Evolutionary conservation across 2,888 invertebrate species (phyloP).

Genomic region (Eucriotettix oculatus): DNA sequence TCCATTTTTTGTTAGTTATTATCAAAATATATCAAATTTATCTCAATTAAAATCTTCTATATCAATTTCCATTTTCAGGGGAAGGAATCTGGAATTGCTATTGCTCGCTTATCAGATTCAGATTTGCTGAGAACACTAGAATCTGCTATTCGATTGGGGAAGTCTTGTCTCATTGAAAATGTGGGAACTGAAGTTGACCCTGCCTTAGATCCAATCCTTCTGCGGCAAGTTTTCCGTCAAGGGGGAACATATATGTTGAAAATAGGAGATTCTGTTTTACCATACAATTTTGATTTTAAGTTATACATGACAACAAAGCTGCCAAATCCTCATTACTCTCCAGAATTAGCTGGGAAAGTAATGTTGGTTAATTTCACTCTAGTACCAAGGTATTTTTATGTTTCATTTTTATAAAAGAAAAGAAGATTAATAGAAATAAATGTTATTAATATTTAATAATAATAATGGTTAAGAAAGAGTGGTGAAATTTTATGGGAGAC

Average conservation of each 20-base stretch:
- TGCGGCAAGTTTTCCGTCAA: slow-evolving; percentile 60
- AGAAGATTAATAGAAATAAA: too few relatives aligned
- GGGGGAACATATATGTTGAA: slow-evolving; percentile 59
- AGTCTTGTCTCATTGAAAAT: slow-evolving; percentile 65
- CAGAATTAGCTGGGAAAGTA: slow-evolving; percentile 74
- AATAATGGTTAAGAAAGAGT: too few relatives aligned
- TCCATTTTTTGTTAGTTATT: too few relatives aligned
- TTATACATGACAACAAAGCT: slow-evolving; percentile 78
- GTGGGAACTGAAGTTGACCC: slow-evolving; percentile 74
- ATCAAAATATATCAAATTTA: too few relatives aligned
- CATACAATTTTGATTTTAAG: slow-evolving; percentile 59
- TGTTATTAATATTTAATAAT: too few relatives aligned
- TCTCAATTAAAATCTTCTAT: too few relatives aligned
- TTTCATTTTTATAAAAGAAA: too few relatives aligned
- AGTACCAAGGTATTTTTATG: slow-evolving; percentile 44
- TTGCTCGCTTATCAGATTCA: slow-evolving; percentile 54
- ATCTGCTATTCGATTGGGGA: slow-evolving; percentile 50
- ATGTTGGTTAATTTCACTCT: slow-evolving; percentile 80
- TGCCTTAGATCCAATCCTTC: slow-evolving; percentile 64
- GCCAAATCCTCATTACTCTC: slow-evolving; percentile 76
- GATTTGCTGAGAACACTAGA: slow-evolving; percentile 45
- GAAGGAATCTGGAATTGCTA: slow-evolving; percentile 48
- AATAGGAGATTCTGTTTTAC: slow-evolving; percentile 70
- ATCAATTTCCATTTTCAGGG: slow-evolving; percentile 27
- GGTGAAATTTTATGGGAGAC: too few relatives aligned